Evolutionary conservation across 2,797 vertebrate genomes (phyloP).

Genomic region (Gadopsis marmoratus): DNA sequence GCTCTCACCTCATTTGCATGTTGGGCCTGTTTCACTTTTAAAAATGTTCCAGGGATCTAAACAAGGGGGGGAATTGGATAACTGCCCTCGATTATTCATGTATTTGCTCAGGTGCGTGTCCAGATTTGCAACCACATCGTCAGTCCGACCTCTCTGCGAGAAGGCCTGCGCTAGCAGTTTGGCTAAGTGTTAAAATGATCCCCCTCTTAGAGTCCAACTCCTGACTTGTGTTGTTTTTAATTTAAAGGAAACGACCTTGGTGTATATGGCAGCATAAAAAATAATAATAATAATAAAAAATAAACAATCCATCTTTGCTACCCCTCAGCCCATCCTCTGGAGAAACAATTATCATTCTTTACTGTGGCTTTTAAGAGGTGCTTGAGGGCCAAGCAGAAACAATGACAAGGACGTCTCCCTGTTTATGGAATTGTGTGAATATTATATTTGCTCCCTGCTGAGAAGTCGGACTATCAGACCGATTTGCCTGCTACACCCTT

Average conservation of each 20-base stretch:
- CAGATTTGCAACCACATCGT: conserved; percentile 65
- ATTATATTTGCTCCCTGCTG: conserved; percentile 70
- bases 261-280: conserved; percentile 20
- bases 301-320: conserved; percentile 30
- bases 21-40: conserved; percentile 50
- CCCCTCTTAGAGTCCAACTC: conserved; percentile 26
- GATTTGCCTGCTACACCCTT: conserved; percentile 53
- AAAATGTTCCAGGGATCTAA: conserved; percentile 51
- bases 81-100: conserved; percentile 70
- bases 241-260: conserved; percentile 53
- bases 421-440: conserved; percentile 71
- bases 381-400: conserved; percentile 65
- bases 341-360: conserved; percentile 76
- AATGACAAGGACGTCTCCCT: conserved; percentile 62
- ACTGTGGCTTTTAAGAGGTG: conserved; percentile 75
- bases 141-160: conserved; percentile 48
- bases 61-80: conserved; percentile 52
- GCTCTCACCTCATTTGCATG: conserved; percentile 57
- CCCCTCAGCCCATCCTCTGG: conserved; percentile 54
- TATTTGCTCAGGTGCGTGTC: conserved; percentile 66
- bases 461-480: conserved; percentile 55
- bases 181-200: conserved; percentile 31
- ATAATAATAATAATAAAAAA: too few relatives aligned
- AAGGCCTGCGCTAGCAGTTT: conserved; percentile 58
- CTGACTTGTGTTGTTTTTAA: conserved; percentile 50